Evolutionary conservation across 2,888 invertebrate genomes (phyloP), one percentile per base, ranked within the genome.

Genomic region (Caradrina kadenii): DNA sequence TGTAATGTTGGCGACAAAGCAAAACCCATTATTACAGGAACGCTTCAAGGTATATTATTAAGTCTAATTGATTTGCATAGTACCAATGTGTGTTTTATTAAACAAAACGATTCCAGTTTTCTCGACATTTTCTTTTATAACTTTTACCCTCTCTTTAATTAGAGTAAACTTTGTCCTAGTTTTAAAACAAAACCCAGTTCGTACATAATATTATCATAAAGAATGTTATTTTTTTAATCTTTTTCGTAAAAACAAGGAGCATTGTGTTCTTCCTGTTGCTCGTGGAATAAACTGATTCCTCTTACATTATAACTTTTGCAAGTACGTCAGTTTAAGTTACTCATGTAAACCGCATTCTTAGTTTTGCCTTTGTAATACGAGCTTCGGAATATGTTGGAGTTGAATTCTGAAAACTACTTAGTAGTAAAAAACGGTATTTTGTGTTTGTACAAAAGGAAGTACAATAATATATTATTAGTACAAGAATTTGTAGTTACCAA

Each of bases 301-400:
- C 76, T 76, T 80, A 63, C 69, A 77, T 77, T 77, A 77, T 63
- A 77, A 77, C 81, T 77, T 73, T 69, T 77, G 77, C 64, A 76
- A 80, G 76, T 62, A 76, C 76, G 81, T 76, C 69, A 49, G 69
- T 76, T 69, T 80, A 59, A 77, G 69, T 80, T 77, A 63, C 64
- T 76, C 69, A 45, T 77, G 64, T 80, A 80, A 69, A 77, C 81
- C 54, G 48, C 54, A 65, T 76, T 80, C 76, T 76, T 80, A 65
- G 81, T 69, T 80, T 63, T 59, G 64, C 42, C 64, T 65, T 62
- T 75, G 63, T 76, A 80, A 65, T 77, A 63, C 56, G 58, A 64
- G 39, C 52, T 63, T 15, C 50, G 11, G 64, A 64, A 64, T 58
- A 64, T 75, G 74, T 66, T 63, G 35, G 31, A 60, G 42, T 52